Percentiles rank a stretch among this genome's conserved stretches.
These are phyloP conservation scores for Cephonodes hylas DNA, from an alignment of 2,888 invertebrate genomes.

Conservation along the genomic window DNA sequence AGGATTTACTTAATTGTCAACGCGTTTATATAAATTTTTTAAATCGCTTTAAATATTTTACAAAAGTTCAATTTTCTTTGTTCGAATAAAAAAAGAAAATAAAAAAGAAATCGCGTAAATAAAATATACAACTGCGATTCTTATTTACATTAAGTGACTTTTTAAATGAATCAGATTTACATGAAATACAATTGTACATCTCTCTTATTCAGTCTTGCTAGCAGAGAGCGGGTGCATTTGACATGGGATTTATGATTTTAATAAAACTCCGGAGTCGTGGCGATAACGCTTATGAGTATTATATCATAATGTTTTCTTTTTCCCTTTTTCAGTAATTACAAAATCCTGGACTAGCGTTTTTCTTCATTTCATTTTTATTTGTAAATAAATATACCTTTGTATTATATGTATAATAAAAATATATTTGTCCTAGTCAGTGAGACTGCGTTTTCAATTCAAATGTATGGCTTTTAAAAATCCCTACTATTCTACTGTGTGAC, in stretches of 20 bases:
- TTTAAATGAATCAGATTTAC: slow-evolving; percentile 57
- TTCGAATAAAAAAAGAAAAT: neutral
- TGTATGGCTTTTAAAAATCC: no score
- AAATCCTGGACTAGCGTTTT: slow-evolving; percentile 22
- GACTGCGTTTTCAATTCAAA: neutral
- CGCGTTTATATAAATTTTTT: no score
- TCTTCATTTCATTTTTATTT: neutral
- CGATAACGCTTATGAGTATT: slow-evolving; percentile 61
- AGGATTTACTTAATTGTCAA: neutral
- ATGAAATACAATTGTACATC: slow-evolving; percentile 67
- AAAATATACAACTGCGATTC: slow-evolving; percentile 24
- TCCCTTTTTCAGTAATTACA: slow-evolving; percentile 41
- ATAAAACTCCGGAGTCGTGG: slow-evolving; percentile 67
- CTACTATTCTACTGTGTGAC: neutral
- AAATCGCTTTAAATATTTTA: neutral
- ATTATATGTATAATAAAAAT: no score
- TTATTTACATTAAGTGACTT: slow-evolving; percentile 42
- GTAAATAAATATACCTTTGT: no score
- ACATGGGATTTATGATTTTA: slow-evolving; percentile 79
- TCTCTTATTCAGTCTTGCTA: slow-evolving; percentile 58
- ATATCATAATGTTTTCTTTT: slow-evolving; percentile 55
- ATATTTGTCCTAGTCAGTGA: neutral
- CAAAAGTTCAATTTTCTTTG: neutral
- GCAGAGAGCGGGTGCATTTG: slow-evolving; percentile 72
- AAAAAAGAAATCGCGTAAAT: neutral